Conservation (phyloP, 2,113 vertebrate species). For the Macroglossus sobrinus region DNA sequence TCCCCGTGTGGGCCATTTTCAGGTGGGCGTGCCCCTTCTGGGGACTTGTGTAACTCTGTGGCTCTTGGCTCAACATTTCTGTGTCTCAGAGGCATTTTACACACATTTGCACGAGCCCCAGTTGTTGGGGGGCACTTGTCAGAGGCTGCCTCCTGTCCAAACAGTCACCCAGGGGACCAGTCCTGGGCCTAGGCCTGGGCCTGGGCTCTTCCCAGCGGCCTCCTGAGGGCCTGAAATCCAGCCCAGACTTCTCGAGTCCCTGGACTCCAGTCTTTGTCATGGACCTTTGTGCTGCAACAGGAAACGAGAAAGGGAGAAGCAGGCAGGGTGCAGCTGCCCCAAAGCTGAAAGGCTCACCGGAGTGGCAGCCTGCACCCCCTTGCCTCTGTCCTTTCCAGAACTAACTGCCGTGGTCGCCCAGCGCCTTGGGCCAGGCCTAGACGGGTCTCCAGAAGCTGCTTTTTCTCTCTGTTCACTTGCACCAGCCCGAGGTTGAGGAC, state of each 20-base stretch:
- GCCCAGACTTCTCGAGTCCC: background rate
- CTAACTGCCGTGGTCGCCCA: background rate
- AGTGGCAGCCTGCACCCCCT: too few species aligned
- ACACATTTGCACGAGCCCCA: background rate
- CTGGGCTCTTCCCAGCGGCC: background rate
- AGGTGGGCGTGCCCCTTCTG: background rate
- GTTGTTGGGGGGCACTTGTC: background rate
- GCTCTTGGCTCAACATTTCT: background rate
- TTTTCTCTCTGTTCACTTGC: background rate
- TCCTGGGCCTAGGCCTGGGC: too few species aligned
- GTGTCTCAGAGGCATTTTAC: background rate
- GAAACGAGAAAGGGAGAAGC: background rate
- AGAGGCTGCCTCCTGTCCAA: background rate
- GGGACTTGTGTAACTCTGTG: background rate
- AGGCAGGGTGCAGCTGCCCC: background rate
- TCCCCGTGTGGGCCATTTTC: background rate
- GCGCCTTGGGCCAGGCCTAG: background rate
- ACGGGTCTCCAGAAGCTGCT: background rate
- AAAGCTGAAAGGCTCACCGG: background rate
- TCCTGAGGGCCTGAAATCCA: background rate
- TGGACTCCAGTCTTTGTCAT: fast-evolving
- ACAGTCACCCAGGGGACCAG: fast-evolving
- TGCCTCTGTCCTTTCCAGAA: background rate
- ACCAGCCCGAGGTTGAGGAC: background rate
- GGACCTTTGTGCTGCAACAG: background rate